A percentile compares a stretch with the other conserved stretches of the same genome.
These are phyloP conservation scores for Rhabditoides inermis DNA, from an alignment of 2,888 invertebrate species.

Conservation along the genomic window DNA sequence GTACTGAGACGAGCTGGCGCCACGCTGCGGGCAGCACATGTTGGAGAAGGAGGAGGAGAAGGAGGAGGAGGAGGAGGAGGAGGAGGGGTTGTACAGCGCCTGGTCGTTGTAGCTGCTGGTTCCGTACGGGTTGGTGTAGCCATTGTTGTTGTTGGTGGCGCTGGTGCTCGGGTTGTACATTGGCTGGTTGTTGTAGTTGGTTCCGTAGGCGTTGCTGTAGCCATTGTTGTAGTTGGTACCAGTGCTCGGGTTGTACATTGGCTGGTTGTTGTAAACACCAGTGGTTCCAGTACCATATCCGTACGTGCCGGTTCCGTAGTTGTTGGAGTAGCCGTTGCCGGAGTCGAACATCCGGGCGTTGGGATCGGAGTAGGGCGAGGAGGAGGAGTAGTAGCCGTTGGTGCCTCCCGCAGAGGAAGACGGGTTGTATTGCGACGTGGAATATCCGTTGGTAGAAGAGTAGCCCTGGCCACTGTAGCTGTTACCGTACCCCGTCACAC, in stretches of 20 bases:
- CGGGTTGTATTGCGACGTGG: too few species aligned
- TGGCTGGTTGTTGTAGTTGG: not conserved
- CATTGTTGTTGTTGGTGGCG: conserved; percentile 3
- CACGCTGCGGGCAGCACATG: conserved; percentile 1
- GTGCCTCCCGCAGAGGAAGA: too few species aligned
- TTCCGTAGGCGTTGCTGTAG: conserved; percentile 8
- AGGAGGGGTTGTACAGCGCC: conserved; percentile 1
- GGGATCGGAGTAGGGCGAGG: too few species aligned
- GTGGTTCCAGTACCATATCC: too few species aligned
- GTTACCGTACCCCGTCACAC: too few species aligned
- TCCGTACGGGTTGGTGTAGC: not conserved
- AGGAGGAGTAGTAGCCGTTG: too few species aligned
- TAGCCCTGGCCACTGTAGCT: too few species aligned
- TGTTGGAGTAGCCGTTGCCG: too few species aligned
- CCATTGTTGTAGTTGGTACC: conserved; percentile 1
- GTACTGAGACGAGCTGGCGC: not conserved
- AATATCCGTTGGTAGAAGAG: too few species aligned
- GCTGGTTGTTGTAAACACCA: conserved; percentile 3
- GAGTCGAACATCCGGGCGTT: too few species aligned
- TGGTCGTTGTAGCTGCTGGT: not conserved
- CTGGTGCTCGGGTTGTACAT: not conserved
- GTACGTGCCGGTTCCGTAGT: too few species aligned
- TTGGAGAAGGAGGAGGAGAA: conserved; percentile 5
- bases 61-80: not conserved
- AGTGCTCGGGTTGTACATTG: conserved; percentile 5